Conservation (phyloP, 2,797 vertebrate genomes). For the Yasuhikotakia modesta region DNA sequence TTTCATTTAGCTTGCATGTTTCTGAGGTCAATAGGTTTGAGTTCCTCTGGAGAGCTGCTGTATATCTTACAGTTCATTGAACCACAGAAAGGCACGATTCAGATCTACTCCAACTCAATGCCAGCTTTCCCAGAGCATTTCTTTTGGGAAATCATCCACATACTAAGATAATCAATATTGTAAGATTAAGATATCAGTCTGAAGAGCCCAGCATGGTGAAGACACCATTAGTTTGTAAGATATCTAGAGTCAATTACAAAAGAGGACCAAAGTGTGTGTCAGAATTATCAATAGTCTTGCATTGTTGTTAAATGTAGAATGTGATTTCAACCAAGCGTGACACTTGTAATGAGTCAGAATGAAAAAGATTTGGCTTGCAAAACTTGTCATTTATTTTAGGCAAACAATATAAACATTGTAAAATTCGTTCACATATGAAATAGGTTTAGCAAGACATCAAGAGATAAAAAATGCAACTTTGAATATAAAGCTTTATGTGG, state of each 20-base stretch:
- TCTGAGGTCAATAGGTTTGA: not conserved
- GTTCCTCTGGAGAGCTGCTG: conserved; percentile 5
- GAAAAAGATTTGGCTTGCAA: too few species aligned
- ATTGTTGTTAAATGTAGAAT: too few species aligned
- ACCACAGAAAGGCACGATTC: not conserved
- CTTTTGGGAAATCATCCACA: conserved; percentile 23
- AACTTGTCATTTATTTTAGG: too few species aligned
- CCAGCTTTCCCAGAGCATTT: not conserved
- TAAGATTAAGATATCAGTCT: not conserved
- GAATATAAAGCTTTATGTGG: not conserved
- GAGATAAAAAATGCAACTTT: not conserved
- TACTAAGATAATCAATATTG: not conserved
- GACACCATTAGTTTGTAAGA: not conserved
- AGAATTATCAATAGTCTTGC: too few species aligned
- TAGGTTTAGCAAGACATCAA: not conserved
- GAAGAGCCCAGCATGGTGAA: not conserved
- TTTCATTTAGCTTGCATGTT: too few species aligned
- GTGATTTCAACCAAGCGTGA: too few species aligned
- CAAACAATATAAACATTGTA: too few species aligned
- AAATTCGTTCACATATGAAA: too few species aligned
- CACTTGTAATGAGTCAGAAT: too few species aligned
- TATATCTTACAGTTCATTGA: too few species aligned
- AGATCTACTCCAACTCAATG: not conserved
- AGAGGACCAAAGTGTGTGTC: not conserved
- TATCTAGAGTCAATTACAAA: not conserved